Conservation (phyloP, 1,140 invertebrate species). For the Penaeus vannamei region DNA sequence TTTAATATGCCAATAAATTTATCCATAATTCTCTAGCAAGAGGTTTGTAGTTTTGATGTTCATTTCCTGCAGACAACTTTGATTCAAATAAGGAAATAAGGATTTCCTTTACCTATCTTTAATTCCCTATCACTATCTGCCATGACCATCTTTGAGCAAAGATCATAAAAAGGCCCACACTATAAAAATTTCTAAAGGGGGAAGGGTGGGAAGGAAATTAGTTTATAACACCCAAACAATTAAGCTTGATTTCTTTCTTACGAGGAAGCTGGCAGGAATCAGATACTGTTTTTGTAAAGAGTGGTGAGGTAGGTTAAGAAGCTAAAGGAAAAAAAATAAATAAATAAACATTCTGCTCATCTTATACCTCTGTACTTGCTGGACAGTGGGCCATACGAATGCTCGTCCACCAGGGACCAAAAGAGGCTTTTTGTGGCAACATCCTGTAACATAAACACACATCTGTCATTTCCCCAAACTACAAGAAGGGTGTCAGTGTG, state of each 20-base stretch:
- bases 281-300: not conserved
- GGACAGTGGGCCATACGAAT: constrained; percentile 96
- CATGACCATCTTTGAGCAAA: no score
- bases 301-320: not conserved
- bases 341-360: not conserved
- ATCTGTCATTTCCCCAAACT: constrained; percentile 41
- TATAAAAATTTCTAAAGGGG: not conserved
- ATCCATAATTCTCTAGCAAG: no score
- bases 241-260: not conserved
- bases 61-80: no score
- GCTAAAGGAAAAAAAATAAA: not conserved
- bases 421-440: constrained; percentile 90
- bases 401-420: constrained; percentile 94
- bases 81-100: no score
- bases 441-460: constrained; percentile 78
- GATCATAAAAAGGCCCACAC: not conserved
- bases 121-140: no score
- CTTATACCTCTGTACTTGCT: constrained; percentile 91
- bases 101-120: no score
- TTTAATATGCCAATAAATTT: no score
- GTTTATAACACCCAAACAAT: no score
- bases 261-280: not conserved
- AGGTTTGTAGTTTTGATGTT: no score
- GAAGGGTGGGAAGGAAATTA: not conserved
- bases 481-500: not conserved